Evolutionary conservation across 1,140 invertebrate genomes (phyloP), one percentile per base, ranked within the genome.

Genomic region (Caenorhabditis remanei): DNA sequence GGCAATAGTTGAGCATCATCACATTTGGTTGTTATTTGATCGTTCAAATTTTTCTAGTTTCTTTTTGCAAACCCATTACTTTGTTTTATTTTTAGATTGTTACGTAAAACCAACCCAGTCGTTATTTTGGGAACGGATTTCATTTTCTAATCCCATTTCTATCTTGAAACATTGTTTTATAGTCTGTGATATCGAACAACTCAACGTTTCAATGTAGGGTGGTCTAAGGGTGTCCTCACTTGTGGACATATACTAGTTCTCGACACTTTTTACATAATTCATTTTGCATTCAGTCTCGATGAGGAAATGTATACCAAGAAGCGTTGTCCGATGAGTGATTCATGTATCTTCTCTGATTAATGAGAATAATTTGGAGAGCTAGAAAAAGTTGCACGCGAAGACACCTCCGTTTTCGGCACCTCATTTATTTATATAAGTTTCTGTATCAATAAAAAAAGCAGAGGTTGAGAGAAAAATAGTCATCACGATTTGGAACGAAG

Each of bases 231-330:
- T 71, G 65, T n/a, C 41, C 65, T 71, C 65, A 46, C 41, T 71
- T 71, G 41, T 71, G 43, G 65, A 71, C 65, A 71, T 41, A 21
- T n/a, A 61, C 56, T n/a, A 8, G 8, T 19, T 19, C 24, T n/a
- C 61, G 41, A 19, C 65, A 71, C 14, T 71, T 43, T 65, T 46
- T 46, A 19, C 65, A 71, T 71, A 71, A 71, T 71, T 63, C 61
- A 63, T 63, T 71, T 71, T 11, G 41, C 65, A 71, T 71, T 71
- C 65, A 71, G 40, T 46, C 24, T 8, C 24, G 41, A 7, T n/a
- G 11, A 63, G 61, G 56, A 58, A 58, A 58, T n/a, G n/a, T 58
- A 7, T 58, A 63, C 61, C 40, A 19, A 46, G 40, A 46, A 46
- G 41, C 1, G 16, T 9, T n/a, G 61, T 71, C 46, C 19, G 65